phyloP scores from a whole-genome alignment of 2,113 vertebrate genomes.

The Cinclus mexicanus region DNA sequence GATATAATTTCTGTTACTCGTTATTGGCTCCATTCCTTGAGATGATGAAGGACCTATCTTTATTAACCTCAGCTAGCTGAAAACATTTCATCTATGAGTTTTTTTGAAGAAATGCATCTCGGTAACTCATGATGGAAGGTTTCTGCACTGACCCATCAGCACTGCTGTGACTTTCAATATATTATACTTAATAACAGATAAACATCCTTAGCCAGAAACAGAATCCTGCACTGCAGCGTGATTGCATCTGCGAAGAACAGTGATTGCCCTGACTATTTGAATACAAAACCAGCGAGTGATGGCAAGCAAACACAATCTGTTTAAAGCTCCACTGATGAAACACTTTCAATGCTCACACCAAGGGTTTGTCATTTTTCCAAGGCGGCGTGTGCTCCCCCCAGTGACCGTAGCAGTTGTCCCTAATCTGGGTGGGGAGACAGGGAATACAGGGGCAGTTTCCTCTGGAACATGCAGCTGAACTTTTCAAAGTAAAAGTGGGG shows the following conservation, averaged over 20 bases:
- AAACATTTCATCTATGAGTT: conserved; percentile 1
- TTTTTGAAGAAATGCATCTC: background rate
- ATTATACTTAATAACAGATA: conserved; percentile 48
- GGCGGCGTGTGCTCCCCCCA: background rate
- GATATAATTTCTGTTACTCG: conserved; percentile 12
- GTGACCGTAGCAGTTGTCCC: background rate
- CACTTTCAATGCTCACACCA: background rate
- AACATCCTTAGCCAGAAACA: conserved; percentile 28
- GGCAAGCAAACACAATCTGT: background rate
- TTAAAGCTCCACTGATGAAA: background rate
- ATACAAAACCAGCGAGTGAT: background rate
- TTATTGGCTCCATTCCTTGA: conserved; percentile 39
- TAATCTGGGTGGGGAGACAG: background rate
- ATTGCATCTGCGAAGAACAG: conserved; percentile 25
- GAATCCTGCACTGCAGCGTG: conserved; percentile 22
- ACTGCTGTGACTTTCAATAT: conserved; percentile 27
- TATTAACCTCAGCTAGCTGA: conserved; percentile 34
- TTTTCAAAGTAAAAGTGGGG: background rate
- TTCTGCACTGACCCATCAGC: conserved; percentile 19
- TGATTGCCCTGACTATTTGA: conserved; percentile 22
- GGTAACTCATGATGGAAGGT: conserved; percentile 8
- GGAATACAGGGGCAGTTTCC: background rate
- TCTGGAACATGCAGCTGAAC: background rate
- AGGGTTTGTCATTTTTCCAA: background rate
- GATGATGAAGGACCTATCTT: conserved; percentile 38